Evolutionary conservation across 2,888 invertebrate genomes (phyloP).

Genomic region (Lasioglossum malachurum): DNA sequence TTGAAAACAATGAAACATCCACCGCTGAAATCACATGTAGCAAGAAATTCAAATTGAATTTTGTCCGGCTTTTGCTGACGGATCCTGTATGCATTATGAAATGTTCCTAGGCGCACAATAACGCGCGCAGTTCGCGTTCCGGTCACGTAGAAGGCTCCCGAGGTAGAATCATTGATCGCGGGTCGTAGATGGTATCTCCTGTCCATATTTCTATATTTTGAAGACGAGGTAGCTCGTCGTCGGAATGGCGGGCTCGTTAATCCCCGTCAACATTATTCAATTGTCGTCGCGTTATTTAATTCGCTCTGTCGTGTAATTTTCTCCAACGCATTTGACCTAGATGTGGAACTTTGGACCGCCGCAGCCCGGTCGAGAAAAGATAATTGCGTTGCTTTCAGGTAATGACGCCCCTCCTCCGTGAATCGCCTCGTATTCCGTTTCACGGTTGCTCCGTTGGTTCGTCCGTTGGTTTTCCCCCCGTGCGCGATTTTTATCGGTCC

Average conservation of each 20-base stretch:
- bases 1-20: too few species aligned
- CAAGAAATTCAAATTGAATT: too few species aligned
- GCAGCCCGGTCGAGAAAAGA: background rate
- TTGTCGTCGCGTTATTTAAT: conserved; percentile 37
- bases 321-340: conserved; percentile 40
- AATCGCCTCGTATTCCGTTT: conserved; percentile 22
- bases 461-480: background rate
- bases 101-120: background rate
- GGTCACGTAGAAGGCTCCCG: background rate
- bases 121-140: background rate
- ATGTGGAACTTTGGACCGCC: conserved; percentile 25
- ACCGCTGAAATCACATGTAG: too few species aligned
- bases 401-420: background rate
- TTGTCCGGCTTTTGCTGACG: too few species aligned
- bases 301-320: conserved; percentile 30
- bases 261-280: conserved; percentile 37
- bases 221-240: background rate
- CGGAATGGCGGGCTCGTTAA: background rate
- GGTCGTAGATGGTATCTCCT: background rate
- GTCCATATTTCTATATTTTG: background rate
- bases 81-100: background rate
- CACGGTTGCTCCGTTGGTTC: background rate
- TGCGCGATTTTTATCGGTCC: conserved; percentile 29
- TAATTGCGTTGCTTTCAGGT: conserved; percentile 16
- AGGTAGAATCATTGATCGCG: background rate